Percentiles rank a stretch among this genome's conserved stretches.
Evolutionary conservation across 2,113 vertebrate genomes (phyloP).

Genomic region (Speoplatyrhinus poulsoni): DNA sequence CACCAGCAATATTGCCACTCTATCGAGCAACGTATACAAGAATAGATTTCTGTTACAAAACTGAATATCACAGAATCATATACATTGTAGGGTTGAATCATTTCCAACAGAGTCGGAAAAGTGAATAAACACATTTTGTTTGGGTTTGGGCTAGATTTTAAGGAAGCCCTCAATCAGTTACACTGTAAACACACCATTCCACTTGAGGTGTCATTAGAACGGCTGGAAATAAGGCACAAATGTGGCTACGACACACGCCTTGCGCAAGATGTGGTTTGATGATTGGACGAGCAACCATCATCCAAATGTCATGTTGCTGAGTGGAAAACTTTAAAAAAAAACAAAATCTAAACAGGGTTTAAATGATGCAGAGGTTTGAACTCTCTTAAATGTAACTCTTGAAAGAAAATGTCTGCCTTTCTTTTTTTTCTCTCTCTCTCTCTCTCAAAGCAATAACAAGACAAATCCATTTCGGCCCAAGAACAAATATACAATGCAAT

Average conservation of each 20-base stretch:
- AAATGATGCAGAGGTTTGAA: slow-evolving; percentile 58
- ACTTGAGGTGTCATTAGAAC: slow-evolving; percentile 66
- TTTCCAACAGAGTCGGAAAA: slow-evolving; percentile 63
- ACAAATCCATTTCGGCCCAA: slow-evolving; percentile 52
- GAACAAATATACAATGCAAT: slow-evolving; percentile 64
- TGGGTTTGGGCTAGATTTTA: slow-evolving; percentile 67
- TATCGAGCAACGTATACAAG: slow-evolving; percentile 29
- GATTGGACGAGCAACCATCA: slow-evolving; percentile 60
- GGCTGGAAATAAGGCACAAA: slow-evolving; percentile 58
- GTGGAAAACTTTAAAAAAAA: slow-evolving; percentile 61
- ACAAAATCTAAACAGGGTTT: slow-evolving; percentile 62
- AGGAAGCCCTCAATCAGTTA: slow-evolving; percentile 73
- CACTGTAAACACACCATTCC: slow-evolving; percentile 71
- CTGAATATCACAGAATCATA: slow-evolving; percentile 52
- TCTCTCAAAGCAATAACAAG: slow-evolving; percentile 37
- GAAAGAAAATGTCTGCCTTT: slow-evolving; percentile 45
- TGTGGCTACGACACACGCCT: slow-evolving; percentile 48
- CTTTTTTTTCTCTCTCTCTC: background rate
- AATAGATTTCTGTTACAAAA: slow-evolving; percentile 50
- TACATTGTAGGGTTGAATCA: slow-evolving; percentile 38
- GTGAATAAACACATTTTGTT: slow-evolving; percentile 72
- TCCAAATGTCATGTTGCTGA: slow-evolving; percentile 58
- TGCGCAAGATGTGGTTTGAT: slow-evolving; percentile 67
- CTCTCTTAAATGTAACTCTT: slow-evolving; percentile 18
- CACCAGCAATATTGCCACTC: slow-evolving; percentile 39